Evolutionary conservation across 2,113 vertebrate species (phyloP).

Genomic region (Equus quagga): DNA sequence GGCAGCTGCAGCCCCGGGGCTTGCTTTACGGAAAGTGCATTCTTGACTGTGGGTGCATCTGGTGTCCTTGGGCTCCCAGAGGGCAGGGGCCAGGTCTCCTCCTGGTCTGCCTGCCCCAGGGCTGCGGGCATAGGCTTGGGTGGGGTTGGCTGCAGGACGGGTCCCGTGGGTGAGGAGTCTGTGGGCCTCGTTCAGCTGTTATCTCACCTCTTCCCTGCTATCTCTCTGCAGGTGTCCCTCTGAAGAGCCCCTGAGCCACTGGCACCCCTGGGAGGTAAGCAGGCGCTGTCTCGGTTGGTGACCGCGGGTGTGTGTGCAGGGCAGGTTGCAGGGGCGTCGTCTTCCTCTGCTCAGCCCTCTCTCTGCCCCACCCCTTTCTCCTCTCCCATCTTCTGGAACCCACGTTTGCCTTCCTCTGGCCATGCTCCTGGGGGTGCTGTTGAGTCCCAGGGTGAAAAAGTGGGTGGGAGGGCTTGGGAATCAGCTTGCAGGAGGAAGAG

Average conservation of each 20-base stretch:
- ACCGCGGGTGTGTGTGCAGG: accelerated
- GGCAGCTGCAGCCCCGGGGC: not conserved
- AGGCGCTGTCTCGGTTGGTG: not conserved
- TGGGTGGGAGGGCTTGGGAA: not conserved
- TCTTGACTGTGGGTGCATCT: not conserved
- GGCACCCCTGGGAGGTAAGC: not conserved
- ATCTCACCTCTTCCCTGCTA: not conserved
- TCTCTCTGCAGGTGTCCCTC: slow-evolving; percentile 19
- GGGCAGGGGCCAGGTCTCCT: not conserved
- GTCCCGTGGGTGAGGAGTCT: not conserved
- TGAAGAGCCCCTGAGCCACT: not conserved
- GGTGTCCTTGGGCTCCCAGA: not conserved
- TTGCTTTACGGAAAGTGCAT: not conserved
- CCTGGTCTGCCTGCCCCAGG: not conserved
- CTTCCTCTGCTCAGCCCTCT: not conserved
- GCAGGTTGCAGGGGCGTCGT: not conserved
- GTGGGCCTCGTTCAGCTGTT: not conserved
- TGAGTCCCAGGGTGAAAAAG: not conserved
- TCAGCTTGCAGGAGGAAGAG: not conserved
- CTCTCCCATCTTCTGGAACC: not conserved
- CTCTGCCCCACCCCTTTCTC: not conserved
- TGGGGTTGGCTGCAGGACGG: not conserved
- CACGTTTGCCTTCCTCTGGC: not conserved
- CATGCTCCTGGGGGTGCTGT: not conserved
- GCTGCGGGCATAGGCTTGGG: not conserved